Percentiles rank a stretch among this genome's conserved stretches.
These are phyloP conservation scores for Drosophila rubida DNA, from an alignment of 2,888 invertebrate genomes.

Conservation along the genomic window DNA sequence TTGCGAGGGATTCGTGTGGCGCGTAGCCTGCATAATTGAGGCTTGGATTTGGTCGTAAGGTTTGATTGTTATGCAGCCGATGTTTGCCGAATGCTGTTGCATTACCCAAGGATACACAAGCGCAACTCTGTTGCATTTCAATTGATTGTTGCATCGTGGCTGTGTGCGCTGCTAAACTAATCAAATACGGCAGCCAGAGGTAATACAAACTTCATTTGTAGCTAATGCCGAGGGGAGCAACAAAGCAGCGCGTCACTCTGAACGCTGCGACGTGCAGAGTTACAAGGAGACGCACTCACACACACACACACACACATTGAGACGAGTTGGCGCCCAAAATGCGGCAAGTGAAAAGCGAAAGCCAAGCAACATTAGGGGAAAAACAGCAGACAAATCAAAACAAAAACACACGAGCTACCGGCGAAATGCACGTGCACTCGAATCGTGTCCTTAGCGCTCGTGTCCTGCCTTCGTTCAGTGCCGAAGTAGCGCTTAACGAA, in stretches of 20 bases:
- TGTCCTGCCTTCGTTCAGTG: conserved; percentile 52
- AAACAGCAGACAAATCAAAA: conserved; percentile 62
- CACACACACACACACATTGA: conserved; percentile 12
- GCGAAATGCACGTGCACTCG: conserved; percentile 74
- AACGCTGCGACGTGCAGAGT: conserved; percentile 48
- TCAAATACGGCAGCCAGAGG: conserved; percentile 34
- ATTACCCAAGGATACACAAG: conserved; percentile 2
- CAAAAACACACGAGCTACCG: conserved; percentile 75
- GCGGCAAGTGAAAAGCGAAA: conserved; percentile 60
- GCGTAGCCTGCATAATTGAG: background rate
- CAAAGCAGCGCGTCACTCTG: conserved; percentile 35
- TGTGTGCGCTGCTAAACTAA: conserved; percentile 24
- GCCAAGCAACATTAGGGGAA: conserved; percentile 13
- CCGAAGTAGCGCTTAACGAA: conserved; percentile 54
- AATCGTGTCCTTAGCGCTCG: conserved; percentile 9
- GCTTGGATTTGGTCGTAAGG: conserved; percentile 23
- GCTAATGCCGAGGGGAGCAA: conserved; percentile 7
- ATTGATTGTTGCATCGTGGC: conserved; percentile 9
- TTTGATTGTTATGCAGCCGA: conserved; percentile 15
- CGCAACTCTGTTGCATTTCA: conserved; percentile 1
- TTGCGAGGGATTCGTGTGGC: background rate
- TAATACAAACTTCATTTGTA: conserved; percentile 47
- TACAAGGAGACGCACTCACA: conserved; percentile 56
- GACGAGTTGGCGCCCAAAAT: conserved; percentile 44
- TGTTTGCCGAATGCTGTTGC: conserved; percentile 22